Base-by-base conservation (phyloP, 2,797 vertebrate species). In the Podarcis lilfordi region DNA sequence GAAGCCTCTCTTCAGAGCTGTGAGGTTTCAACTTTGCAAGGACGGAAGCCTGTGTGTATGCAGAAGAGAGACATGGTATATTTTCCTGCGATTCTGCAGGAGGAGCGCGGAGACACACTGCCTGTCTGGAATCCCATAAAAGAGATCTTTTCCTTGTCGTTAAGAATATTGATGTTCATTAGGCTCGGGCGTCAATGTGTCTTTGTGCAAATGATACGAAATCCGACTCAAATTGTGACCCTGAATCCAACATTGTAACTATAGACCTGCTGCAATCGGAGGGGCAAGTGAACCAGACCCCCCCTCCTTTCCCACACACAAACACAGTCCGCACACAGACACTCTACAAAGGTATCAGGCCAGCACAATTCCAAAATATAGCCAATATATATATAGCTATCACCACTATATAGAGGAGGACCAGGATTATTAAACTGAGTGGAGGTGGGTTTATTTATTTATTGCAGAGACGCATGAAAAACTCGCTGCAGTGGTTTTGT, bases 121-220 rank as follows among this genome's bases (percentile, higher is more conserved):
- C 95, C 96, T 96, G 97, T 95, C 97, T 97, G 96, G 95, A 97
- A 97, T 97, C 97, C 96, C 97, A 96, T 95, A 97, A 97, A 97
- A 97, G 96, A 95, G 97, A 97, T 97, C 97, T 97, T 97, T 96
- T 97, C 97, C 96, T 97, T 98, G 97, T 98, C 98, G 97, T 98
- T 97, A 97, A 97, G 97, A 96, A 97, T 98, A 99, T 99, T 98
- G 99, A 99, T 98, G 98, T 97, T 97, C 98, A 97, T 97, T 96
- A 97, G 96, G 96, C 96, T 96, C 91, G 97, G 98, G 98, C 98
- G 98, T 98, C 98, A 97, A 97, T 95, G 97, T 98, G 98, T 98
- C 98, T 98, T 98, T 97, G 97, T 97, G 98, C 97, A 97, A 98
- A 98, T 98, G 96, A 98, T 98, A 97, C 97, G 98, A 98, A 99